Conservation (phyloP, 92 coral and sea anemone species). For the Metridium senile region DNA sequence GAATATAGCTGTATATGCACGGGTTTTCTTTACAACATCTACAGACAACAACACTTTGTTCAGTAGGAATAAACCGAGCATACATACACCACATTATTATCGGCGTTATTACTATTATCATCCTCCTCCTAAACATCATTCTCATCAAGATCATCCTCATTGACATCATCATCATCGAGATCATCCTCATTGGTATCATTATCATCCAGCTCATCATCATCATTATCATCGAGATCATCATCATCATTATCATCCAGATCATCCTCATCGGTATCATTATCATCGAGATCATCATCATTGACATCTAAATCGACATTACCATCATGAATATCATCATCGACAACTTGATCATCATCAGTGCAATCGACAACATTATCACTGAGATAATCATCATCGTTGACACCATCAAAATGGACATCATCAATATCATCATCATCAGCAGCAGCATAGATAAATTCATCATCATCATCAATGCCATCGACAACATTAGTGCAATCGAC, state of each 20-base stretch:
- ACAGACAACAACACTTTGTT: too few relatives aligned
- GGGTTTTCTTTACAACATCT: constrained; percentile 75
- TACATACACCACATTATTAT: not conserved
- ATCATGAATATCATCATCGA: not conserved
- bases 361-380: not conserved
- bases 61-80: not conserved
- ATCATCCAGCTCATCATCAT: not conserved
- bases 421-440: not conserved
- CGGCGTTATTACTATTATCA: not conserved
- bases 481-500: too few relatives aligned
- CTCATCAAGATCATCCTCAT: not conserved
- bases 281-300: not conserved
- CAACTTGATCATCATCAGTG: not conserved
- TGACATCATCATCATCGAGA: not conserved
- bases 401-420: not conserved
- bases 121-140: not conserved
- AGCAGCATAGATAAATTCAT: not conserved
- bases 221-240: not conserved
- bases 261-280: not conserved
- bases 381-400: not conserved
- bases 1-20: constrained; percentile 74
- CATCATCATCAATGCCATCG: not conserved
- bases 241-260: not conserved
- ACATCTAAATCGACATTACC: not conserved
- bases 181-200: not conserved